Evolutionary conservation across 1,140 invertebrate species (phyloP).

Genomic region (Polypedilum pembai): DNA sequence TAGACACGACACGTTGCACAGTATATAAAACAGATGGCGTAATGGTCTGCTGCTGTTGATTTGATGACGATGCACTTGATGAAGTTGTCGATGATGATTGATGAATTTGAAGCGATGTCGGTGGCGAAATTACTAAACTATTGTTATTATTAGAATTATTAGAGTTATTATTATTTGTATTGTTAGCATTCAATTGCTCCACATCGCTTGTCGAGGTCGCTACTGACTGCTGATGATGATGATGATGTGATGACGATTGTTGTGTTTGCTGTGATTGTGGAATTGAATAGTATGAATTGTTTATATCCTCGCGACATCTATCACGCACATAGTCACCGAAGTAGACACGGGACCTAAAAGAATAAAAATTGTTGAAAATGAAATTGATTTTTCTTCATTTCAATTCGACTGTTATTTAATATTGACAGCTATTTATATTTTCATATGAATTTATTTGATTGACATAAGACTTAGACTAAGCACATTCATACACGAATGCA

Average conservation of each 20-base stretch:
- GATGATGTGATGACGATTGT: slow-evolving; percentile 13
- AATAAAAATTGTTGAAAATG: background rate
- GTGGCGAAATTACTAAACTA: slow-evolving; percentile 14
- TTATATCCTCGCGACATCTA: slow-evolving; percentile 23
- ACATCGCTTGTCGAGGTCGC: slow-evolving; percentile 7
- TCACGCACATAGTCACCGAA: slow-evolving; percentile 24
- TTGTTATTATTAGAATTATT: slow-evolving; percentile 20
- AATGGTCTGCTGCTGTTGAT: slow-evolving; percentile 24
- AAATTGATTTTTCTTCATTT: too few relatives aligned
- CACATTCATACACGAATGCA: too few relatives aligned
- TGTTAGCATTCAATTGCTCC: slow-evolving; percentile 1
- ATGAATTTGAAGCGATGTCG: slow-evolving; percentile 13
- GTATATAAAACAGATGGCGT: slow-evolving; percentile 22
- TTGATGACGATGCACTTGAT: slow-evolving; percentile 17
- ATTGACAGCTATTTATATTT: too few relatives aligned
- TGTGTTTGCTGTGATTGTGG: slow-evolving; percentile 21
- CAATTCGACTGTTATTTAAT: too few relatives aligned
- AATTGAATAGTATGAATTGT: slow-evolving; percentile 23
- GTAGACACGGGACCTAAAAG: slow-evolving; percentile 10
- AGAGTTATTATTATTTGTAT: slow-evolving; percentile 1
- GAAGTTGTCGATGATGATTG: background rate
- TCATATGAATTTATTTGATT: too few relatives aligned
- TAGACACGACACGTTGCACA: slow-evolving; percentile 9
- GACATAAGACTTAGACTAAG: too few relatives aligned
- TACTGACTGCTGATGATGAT: slow-evolving; percentile 15